Evolutionary conservation across 1,140 invertebrate species (phyloP), one percentile per base, ranked within the genome.

Genomic region (Scylla paramamosain): DNA sequence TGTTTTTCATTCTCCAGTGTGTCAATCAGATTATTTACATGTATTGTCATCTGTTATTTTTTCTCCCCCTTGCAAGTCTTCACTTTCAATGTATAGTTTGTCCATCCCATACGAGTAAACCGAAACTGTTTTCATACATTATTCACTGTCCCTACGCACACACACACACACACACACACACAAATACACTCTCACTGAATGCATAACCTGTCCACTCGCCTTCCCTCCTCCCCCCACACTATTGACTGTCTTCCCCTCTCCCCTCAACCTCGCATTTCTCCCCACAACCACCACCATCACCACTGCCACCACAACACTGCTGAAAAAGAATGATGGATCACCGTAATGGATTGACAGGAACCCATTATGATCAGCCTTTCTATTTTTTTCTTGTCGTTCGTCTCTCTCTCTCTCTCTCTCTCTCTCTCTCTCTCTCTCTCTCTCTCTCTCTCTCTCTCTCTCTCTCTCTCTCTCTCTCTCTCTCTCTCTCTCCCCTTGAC

Each of bases 321-420:
- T 77, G 67, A 77, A 77, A 77, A 77, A 77, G 67, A 77, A 77
- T 77, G 67, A 77, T 77, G 67, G 67, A 77, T 77, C 67, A 77
- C 67, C 25, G n/a, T 77, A 77, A 77, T 77, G 67, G 67, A 77
- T 77, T 77, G 67, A 77, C 67, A 77, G 67, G 25, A 77, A 77
- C 67, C 67, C 67, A 77, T 77, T 77, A 77, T 77, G 67, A 77
- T 77, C 67, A 77, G 67, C 67, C 67, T 77, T 77, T 77, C 67
- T 77, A n/a, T 77, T 77, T 77, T 77, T 77, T 59, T 59, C 20
- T 59, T 59, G 52, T 67, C 59, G 7, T n/a, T 20, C 20, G 7
- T 77, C 67, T 77, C 67, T 77, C 67, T 77, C 67, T 77, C 67
- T 77, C 67, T 77, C 67, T 77, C 67, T 77, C 67, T 77, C 67